Conservation (phyloP, 2,797 vertebrate genomes). For the Fundulus diaphanus region DNA sequence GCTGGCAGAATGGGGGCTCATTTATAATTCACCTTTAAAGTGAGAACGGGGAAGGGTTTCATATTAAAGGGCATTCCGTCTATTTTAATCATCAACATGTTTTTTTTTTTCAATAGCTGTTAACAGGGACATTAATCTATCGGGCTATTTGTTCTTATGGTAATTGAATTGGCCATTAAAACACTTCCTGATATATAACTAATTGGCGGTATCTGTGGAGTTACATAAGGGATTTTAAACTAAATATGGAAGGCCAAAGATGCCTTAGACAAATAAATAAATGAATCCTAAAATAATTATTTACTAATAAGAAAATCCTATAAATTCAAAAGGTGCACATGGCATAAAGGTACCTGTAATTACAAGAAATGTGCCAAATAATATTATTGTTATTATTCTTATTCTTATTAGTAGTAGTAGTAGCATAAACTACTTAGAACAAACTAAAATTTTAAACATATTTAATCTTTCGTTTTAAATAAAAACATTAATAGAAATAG, state of each 20-base stretch:
- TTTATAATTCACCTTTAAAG: conserved; percentile 58
- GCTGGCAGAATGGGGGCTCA: conserved; percentile 53
- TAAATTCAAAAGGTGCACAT: background rate
- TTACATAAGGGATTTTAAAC: conserved; percentile 75
- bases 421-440: background rate
- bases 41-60: conserved; percentile 28
- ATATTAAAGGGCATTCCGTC: conserved; percentile 11
- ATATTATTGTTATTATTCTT: background rate
- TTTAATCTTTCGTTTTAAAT: background rate
- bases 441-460: background rate
- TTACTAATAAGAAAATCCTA: background rate
- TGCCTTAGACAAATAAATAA: background rate
- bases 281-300: background rate
- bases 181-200: conserved; percentile 31
- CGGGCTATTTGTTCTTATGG: background rate
- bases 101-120: conserved; percentile 1
- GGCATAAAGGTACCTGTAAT: background rate
- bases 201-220: conserved; percentile 54
- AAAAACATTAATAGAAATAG: background rate
- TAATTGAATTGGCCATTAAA: conserved; percentile 13
- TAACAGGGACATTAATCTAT: background rate
- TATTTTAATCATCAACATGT: conserved; percentile 8
- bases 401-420: background rate
- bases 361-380: background rate
- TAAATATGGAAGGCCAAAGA: conserved; percentile 14